Conservation (phyloP, 2,113 vertebrate species). For the Turnix velox region DNA sequence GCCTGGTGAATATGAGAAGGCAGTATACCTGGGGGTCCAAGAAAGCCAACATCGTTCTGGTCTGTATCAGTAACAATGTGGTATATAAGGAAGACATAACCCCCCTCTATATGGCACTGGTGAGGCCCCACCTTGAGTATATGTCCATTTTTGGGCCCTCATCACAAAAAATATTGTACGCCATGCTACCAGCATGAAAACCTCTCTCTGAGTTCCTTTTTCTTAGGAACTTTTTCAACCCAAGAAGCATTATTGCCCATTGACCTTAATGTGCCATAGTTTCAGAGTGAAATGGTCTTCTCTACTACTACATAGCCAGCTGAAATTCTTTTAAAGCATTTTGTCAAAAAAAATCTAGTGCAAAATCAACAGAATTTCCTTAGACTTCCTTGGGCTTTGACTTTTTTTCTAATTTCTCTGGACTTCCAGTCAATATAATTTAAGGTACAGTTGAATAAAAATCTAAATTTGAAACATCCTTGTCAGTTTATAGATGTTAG, state of each 20-base stretch:
- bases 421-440: neutral
- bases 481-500: neutral
- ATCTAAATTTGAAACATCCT: neutral
- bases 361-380: neutral
- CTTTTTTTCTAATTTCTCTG: neutral
- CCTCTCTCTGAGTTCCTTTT: neutral
- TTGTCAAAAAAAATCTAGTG: neutral
- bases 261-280: neutral
- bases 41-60: too few species aligned
- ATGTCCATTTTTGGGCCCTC: too few species aligned
- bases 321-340: neutral
- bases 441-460: neutral
- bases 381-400: neutral
- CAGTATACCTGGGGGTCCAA: too few species aligned
- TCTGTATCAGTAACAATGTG: too few species aligned
- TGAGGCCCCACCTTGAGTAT: too few species aligned
- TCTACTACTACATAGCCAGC: neutral
- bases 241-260: neutral
- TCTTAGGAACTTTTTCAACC: neutral
- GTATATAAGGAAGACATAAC: too few species aligned
- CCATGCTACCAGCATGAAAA: accelerated
- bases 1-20: too few species aligned
- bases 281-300: neutral
- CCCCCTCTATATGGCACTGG: too few species aligned
- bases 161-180: too few species aligned